These are phyloP conservation scores for Lamellibrachia columna DNA, from an alignment of 2,888 invertebrate species.

Conservation along the genomic window DNA sequence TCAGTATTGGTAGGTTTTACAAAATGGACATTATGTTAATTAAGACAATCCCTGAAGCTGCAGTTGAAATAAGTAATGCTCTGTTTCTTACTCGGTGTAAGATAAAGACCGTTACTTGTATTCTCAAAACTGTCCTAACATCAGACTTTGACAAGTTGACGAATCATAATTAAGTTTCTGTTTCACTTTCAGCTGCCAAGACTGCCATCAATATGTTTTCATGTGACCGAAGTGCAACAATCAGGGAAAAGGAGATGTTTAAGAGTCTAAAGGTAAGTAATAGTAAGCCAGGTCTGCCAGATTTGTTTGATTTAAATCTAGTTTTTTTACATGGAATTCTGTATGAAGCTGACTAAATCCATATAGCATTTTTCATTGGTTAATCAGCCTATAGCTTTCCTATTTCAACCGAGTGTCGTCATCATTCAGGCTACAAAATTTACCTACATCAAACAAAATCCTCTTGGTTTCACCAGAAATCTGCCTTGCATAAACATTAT, in stretches of 20 bases:
- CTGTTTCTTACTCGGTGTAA: neutral
- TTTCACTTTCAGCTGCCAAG: slow-evolving; percentile 74
- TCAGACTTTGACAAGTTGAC: neutral
- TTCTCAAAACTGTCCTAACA: neutral
- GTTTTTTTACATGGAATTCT: too few relatives aligned
- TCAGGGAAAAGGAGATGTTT: slow-evolving; percentile 87
- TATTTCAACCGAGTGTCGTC: too few relatives aligned
- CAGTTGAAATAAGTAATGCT: neutral
- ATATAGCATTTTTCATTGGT: too few relatives aligned
- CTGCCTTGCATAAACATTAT: too few relatives aligned
- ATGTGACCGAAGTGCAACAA: slow-evolving; percentile 78
- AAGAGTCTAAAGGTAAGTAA: slow-evolving; percentile 79
- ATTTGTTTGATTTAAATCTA: too few relatives aligned
- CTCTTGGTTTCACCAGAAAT: too few relatives aligned
- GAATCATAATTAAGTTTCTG: slow-evolving; percentile 17
- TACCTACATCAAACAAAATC: too few relatives aligned
- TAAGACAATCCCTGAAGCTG: neutral
- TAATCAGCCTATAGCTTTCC: too few relatives aligned
- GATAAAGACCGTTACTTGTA: neutral
- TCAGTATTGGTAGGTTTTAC: neutral
- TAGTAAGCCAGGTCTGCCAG: neutral
- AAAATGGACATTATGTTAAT: neutral
- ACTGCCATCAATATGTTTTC: slow-evolving; percentile 89
- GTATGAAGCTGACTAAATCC: too few relatives aligned
- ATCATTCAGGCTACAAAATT: too few relatives aligned